phyloP scores from a whole-genome alignment of 2,888 invertebrate species.

The Carabus problematicus region DNA sequence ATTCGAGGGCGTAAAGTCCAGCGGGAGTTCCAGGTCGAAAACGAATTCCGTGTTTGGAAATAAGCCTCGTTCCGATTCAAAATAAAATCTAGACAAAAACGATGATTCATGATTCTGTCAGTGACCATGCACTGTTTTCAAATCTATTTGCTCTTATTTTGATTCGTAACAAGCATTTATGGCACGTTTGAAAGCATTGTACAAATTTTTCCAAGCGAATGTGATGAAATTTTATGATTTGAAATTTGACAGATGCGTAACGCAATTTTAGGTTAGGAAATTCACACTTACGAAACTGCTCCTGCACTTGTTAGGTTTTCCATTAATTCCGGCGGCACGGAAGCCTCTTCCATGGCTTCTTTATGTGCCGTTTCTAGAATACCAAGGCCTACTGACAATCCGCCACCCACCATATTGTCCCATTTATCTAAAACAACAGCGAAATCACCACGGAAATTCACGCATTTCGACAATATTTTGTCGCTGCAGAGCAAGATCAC shows the following conservation, averaged over 20 bases:
- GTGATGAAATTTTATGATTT: too few species aligned
- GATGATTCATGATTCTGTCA: too few species aligned
- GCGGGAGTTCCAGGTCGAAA: conserved; percentile 89
- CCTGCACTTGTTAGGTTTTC: conserved; percentile 79
- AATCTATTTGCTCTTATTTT: too few species aligned
- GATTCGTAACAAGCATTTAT: too few species aligned
- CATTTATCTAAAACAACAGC: conserved; percentile 68
- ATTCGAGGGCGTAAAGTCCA: conserved; percentile 90
- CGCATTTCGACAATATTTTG: too few species aligned
- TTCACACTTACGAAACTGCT: conserved; percentile 81
- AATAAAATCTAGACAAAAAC: conserved; percentile 72
- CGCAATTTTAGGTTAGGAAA: too few species aligned
- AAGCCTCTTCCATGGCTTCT: conserved; percentile 94
- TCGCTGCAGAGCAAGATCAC: too few species aligned
- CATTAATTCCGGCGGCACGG: conserved; percentile 80
- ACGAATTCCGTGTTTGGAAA: conserved; percentile 96
- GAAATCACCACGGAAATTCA: not conserved
- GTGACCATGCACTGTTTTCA: too few species aligned
- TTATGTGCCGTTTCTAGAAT: conserved; percentile 90
- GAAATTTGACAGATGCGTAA: too few species aligned
- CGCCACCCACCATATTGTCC: conserved; percentile 97
- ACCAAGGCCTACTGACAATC: conserved; percentile 86
- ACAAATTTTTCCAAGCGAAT: too few species aligned
- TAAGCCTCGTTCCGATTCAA: conserved; percentile 90
- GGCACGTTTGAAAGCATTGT: too few species aligned